phyloP scores from a whole-genome alignment of 2,888 invertebrate genomes.

The Cremastinae sp. region DNA sequence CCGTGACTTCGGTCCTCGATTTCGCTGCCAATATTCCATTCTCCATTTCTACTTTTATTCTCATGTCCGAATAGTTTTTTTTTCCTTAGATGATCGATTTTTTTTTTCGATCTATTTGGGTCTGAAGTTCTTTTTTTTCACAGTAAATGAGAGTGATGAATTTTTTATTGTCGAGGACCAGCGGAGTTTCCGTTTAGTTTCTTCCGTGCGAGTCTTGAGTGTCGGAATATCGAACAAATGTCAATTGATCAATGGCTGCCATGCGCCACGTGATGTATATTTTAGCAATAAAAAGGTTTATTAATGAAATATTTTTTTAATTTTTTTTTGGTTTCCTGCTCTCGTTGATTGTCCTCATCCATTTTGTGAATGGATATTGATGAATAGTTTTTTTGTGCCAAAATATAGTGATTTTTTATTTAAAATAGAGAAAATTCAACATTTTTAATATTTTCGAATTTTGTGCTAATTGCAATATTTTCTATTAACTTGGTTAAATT shows the following conservation, averaged over 20 bases:
- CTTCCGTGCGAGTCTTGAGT: conserved; percentile 1
- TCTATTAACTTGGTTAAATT: no score
- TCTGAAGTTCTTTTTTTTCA: background rate
- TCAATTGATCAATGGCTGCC: conserved; percentile 61
- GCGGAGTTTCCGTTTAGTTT: background rate
- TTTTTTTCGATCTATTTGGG: background rate
- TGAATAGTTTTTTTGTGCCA: no score
- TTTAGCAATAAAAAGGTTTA: conserved; percentile 64
- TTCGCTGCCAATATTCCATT: conserved; percentile 44
- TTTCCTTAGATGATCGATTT: background rate
- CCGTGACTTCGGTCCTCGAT: conserved; percentile 36
- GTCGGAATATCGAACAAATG: conserved; percentile 50
- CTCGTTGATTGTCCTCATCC: background rate
- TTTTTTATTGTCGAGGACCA: conserved; percentile 22
- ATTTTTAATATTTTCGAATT: no score
- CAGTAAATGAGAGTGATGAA: conserved; percentile 8
- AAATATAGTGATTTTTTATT: no score
- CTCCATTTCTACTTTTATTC: conserved; percentile 29
- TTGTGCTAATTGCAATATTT: no score
- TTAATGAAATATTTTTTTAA: conserved; percentile 41
- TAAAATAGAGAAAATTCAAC: no score
- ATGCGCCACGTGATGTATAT: conserved; percentile 65
- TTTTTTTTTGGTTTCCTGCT: background rate
- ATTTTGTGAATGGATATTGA: no score
- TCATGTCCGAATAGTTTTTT: conserved; percentile 17